Base-by-base conservation (phyloP, 2,113 vertebrate genomes). In the Probosciger aterrimus region DNA sequence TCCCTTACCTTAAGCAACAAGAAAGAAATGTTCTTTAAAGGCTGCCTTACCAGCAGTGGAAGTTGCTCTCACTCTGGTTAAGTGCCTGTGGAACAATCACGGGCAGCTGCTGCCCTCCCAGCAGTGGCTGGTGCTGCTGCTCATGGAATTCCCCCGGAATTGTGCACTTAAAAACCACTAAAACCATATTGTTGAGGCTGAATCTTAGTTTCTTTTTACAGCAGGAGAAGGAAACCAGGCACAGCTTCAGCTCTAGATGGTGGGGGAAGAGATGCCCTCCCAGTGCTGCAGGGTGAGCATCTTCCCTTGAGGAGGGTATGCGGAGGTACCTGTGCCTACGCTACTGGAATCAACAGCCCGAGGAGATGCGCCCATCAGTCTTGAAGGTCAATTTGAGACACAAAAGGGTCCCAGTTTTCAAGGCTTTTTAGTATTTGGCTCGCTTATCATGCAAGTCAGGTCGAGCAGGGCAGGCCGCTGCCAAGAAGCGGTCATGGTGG, bases 301-400 rank as follows among this genome's bases (percentile, higher is more conserved):
- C 47, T 33, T 44, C 39, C 41, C 53, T 47, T 7, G 44, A 7
- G 8, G 25, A 22, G 23, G 33, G 4, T 2, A 0, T 20, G 35
- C 31, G 7, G 18, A 52, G 17, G 63, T 27, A 37, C 35, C 41
- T 28, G 12, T 2, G 1, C n/a, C 15, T 37, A 27, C 0, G 4
- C 27, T 4, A 18, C 70, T 35, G 0, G 2, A 27, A 14, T 37
- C 77, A 37, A 16, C 49, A 65, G 50, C 33, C 30, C 16, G 9
- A 60, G 57, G 1, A 53, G 28, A 46, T 28, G 78, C 3, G 1
- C 33, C 44, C 59, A 10, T 22, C 0, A 2, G 39, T 23, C 31
- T 46, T 59, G 59, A 46, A 65, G 20, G 57, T 60, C 52, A 6
- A 8, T 60, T 22, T 33, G 59, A 71, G 57, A 33, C 33, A 60